Percentiles rank a stretch among this genome's conserved stretches.
Evolutionary conservation across 2,888 invertebrate species (phyloP).

Genomic region (Philaethria dido): DNA sequence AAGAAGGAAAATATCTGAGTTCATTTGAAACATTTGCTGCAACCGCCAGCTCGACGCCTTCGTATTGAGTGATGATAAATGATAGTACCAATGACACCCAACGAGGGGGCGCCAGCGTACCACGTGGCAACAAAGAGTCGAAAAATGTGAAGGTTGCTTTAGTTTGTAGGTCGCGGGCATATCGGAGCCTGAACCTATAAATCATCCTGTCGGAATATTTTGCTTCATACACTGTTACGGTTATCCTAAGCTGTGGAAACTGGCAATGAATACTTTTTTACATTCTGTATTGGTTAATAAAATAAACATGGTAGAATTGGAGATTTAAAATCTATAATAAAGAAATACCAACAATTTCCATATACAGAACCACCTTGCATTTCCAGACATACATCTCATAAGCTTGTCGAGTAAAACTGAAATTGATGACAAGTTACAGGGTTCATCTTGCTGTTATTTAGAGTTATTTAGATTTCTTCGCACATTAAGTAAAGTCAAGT

Average conservation of each 20-base stretch:
- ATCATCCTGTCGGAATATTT: slow-evolving; percentile 76
- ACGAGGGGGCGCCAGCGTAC: slow-evolving; percentile 65
- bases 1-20: slow-evolving; percentile 42
- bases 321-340: background rate
- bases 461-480: too few relatives aligned
- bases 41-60: slow-evolving; percentile 79
- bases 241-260: slow-evolving; percentile 15
- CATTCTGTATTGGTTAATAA: background rate
- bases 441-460: too few relatives aligned
- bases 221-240: slow-evolving; percentile 34
- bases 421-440: too few relatives aligned
- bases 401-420: too few relatives aligned
- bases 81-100: slow-evolving; percentile 77
- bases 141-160: slow-evolving; percentile 80
- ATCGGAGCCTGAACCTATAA: slow-evolving; percentile 76
- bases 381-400: too few relatives aligned
- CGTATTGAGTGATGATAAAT: slow-evolving; percentile 82
- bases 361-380: too few relatives aligned
- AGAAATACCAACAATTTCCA: too few relatives aligned
- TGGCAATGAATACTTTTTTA: slow-evolving; percentile 13
- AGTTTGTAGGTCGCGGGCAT: slow-evolving; percentile 80
- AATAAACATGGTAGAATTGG: background rate
- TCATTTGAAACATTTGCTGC: slow-evolving; percentile 51
- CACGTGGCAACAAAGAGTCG: slow-evolving; percentile 80
- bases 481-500: too few relatives aligned